Conservation (phyloP, 2,113 vertebrate species). For the Rhizomys pruinosus region DNA sequence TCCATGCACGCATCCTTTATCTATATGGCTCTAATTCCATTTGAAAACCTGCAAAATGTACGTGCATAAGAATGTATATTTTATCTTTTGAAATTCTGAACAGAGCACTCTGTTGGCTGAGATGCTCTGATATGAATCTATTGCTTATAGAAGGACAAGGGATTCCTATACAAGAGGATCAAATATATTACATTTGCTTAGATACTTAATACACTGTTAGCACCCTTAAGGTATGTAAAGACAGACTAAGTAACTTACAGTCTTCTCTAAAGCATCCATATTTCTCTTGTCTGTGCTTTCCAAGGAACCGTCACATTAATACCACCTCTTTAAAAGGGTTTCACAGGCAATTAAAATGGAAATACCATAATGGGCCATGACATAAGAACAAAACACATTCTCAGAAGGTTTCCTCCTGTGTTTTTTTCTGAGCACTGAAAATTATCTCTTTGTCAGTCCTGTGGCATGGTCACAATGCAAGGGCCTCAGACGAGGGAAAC, state of each 20-base stretch:
- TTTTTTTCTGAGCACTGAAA: constrained; percentile 42
- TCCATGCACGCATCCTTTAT: not conserved
- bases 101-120: not conserved
- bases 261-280: not conserved
- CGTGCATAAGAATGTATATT: not conserved
- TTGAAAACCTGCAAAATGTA: constrained; percentile 44
- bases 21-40: constrained; percentile 12
- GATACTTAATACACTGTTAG: not conserved
- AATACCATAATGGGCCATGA: constrained; percentile 51
- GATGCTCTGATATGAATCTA: constrained; percentile 45
- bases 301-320: constrained; percentile 17
- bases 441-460: constrained; percentile 76
- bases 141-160: not conserved
- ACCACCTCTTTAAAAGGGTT: constrained; percentile 60
- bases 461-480: constrained; percentile 69
- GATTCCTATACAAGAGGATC: constrained; percentile 32
- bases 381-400: constrained; percentile 69
- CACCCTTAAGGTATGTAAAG: not conserved
- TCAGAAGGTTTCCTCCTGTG: constrained; percentile 41
- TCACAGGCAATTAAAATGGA: constrained; percentile 73
- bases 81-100: constrained; percentile 39
- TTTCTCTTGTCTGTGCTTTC: not conserved
- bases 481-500: constrained; percentile 48
- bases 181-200: constrained; percentile 43
- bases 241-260: not conserved